Conservation (phyloP, 2,888 invertebrate species). For the Microchrysa polita region DNA sequence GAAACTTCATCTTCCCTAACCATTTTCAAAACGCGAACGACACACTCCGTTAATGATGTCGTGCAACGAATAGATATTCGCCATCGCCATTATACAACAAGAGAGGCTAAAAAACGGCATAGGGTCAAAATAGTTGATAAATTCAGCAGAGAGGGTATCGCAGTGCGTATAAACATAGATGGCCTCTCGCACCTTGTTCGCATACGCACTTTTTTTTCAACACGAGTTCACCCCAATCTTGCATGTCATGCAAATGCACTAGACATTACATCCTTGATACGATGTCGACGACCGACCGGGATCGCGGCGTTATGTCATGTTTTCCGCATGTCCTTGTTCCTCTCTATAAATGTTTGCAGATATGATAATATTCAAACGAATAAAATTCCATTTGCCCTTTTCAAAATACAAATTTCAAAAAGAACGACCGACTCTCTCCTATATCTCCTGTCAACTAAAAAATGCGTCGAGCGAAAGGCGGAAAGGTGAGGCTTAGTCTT, state of each 20-base stretch:
- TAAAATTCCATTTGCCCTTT: constrained; percentile 13
- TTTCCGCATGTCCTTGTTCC: background rate
- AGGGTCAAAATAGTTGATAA: constrained; percentile 2
- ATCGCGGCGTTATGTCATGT: background rate
- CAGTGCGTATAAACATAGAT: background rate
- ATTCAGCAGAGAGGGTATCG: background rate
- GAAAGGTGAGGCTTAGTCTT: background rate
- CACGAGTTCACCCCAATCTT: constrained; percentile 24
- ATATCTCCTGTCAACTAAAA: background rate
- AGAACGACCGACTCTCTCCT: too few species aligned
- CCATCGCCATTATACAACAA: too few species aligned
- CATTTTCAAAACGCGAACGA: background rate
- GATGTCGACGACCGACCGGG: too few species aligned
- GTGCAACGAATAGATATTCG: background rate
- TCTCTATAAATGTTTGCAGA: too few species aligned
- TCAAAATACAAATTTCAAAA: background rate
- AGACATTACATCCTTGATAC: background rate
- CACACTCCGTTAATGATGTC: constrained; percentile 1
- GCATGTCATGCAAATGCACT: constrained; percentile 38
- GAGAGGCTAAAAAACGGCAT: constrained; percentile 9
- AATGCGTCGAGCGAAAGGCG: too few species aligned
- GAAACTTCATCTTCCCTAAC: too few species aligned
- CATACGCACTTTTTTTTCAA: background rate
- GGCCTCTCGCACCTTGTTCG: background rate
- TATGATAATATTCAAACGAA: constrained; percentile 3